A percentile compares a stretch with the other conserved stretches of the same genome.
Evolutionary conservation across 2,113 vertebrate species (phyloP).

Genomic region (Phaethornis superciliosus): DNA sequence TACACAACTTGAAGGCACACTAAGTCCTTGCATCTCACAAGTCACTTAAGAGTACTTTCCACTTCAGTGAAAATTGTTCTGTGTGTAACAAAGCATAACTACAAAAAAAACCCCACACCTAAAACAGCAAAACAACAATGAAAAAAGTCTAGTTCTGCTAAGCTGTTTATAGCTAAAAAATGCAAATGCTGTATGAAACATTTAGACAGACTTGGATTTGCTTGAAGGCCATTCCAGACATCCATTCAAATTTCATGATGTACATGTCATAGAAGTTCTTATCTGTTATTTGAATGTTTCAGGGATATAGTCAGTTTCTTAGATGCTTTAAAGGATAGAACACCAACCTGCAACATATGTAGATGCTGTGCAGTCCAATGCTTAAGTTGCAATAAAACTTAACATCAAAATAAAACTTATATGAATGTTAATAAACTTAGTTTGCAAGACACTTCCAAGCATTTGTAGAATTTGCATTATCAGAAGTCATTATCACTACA

Average conservation of each 20-base stretch:
- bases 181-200: conserved; percentile 4
- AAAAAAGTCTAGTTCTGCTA: not conserved
- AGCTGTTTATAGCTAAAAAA: conserved; percentile 35
- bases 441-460: conserved; percentile 43
- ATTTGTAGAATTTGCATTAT: conserved; percentile 63
- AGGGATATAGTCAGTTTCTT: conserved; percentile 48
- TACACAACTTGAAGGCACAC: not conserved
- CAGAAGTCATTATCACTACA: conserved; percentile 45
- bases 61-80: conserved; percentile 38
- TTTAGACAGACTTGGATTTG: conserved; percentile 16
- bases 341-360: conserved; percentile 45
- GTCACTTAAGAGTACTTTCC: not conserved
- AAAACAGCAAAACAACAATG: not conserved
- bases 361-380: conserved; percentile 39
- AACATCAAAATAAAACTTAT: conserved; percentile 51
- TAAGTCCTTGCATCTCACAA: not conserved
- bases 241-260: conserved; percentile 35
- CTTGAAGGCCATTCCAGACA: conserved; percentile 48
- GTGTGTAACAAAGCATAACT: not conserved
- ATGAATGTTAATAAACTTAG: conserved; percentile 62
- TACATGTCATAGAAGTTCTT: conserved; percentile 29
- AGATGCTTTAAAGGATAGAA: conserved; percentile 32
- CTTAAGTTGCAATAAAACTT: conserved; percentile 51
- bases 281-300: conserved; percentile 46
- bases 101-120: not conserved